Percentiles rank a stretch among this genome's conserved stretches.
Conservation (phyloP, 1,140 invertebrate genomes). For the Brachionus rubens region DNA sequence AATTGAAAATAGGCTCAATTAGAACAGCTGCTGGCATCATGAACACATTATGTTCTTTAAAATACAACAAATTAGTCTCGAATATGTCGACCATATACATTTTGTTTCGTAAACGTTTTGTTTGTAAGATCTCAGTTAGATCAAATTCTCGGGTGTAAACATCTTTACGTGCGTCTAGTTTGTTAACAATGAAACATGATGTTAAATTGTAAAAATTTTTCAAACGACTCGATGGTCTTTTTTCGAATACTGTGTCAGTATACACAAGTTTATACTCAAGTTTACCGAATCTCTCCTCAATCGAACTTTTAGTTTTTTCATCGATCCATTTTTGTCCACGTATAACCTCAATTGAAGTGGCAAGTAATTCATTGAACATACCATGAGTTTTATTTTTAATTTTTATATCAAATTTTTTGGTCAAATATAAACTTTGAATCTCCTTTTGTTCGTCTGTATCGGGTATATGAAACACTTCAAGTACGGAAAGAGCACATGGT, state of each 20-base stretch:
- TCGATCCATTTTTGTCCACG: slow-evolving; percentile 35
- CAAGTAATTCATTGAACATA: slow-evolving; percentile 1
- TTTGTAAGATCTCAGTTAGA: slow-evolving; percentile 5
- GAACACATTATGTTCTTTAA: slow-evolving; percentile 23
- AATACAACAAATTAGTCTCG: slow-evolving; percentile 19
- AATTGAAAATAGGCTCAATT: slow-evolving; percentile 23
- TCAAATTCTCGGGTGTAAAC: slow-evolving; percentile 15
- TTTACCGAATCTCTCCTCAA: background rate
- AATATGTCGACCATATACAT: slow-evolving; percentile 33
- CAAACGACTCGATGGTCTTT: background rate
- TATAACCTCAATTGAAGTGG: background rate
- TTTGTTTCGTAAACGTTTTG: background rate
- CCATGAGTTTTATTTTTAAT: background rate
- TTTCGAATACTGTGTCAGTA: background rate
- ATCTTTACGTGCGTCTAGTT: background rate
- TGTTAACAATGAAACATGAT: slow-evolving; percentile 23
- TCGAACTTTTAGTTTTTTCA: slow-evolving; percentile 6
- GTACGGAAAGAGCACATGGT: slow-evolving; percentile 6
- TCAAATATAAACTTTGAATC: slow-evolving; percentile 33
- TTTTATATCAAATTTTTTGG: slow-evolving; percentile 11
- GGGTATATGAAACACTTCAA: background rate
- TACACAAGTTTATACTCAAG: slow-evolving; percentile 32
- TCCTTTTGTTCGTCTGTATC: slow-evolving; percentile 31
- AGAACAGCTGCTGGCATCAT: slow-evolving; percentile 37
- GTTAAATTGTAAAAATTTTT: background rate